Percentiles rank a stretch among this genome's conserved stretches.
phyloP scores from a whole-genome alignment of 37 sponge, comb jelly and placozoan genomes.

The Chondrilla cf. caribensis region DNA sequence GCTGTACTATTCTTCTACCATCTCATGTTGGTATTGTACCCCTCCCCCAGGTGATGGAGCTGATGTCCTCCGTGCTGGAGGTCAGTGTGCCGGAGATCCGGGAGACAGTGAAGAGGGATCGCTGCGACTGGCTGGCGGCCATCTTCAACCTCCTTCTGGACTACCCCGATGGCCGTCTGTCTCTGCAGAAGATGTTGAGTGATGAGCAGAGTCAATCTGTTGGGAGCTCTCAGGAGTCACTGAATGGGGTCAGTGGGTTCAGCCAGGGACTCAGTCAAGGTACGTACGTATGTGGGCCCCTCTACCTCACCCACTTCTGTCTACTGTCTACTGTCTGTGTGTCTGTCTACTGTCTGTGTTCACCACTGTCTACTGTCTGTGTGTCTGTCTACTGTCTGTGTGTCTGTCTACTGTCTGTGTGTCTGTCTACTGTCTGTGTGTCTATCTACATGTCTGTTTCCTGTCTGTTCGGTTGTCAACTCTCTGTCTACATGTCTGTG shows the following conservation, averaged over 20 bases:
- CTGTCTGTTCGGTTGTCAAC: too few relatives aligned
- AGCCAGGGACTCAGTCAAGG: conserved; percentile 25
- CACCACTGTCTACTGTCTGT: too few relatives aligned
- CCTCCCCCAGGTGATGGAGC: conserved; percentile 83
- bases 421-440: too few relatives aligned
- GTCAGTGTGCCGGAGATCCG: conserved; percentile 71
- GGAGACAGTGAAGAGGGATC: conserved; percentile 78
- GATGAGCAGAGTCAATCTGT: background rate
- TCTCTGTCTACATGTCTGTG: too few relatives aligned
- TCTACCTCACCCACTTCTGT: background rate
- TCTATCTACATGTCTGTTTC: too few relatives aligned
- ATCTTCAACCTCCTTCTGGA: conserved; percentile 92
- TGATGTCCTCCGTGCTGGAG: conserved; percentile 71
- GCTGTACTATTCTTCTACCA: too few relatives aligned
- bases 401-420: too few relatives aligned
- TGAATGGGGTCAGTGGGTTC: conserved; percentile 21
- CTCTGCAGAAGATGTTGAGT: conserved; percentile 37
- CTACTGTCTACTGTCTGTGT: background rate
- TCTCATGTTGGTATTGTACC: too few relatives aligned
- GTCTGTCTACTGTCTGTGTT: too few relatives aligned
- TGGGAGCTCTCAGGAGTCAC: conserved; percentile 4
- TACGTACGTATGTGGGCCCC: background rate
- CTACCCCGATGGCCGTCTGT: conserved; percentile 79
- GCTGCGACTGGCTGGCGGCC: conserved; percentile 97
- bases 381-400: too few relatives aligned